Conservation (phyloP, 2,797 vertebrate genomes). For the Lepilemur ruficaudatus region DNA sequence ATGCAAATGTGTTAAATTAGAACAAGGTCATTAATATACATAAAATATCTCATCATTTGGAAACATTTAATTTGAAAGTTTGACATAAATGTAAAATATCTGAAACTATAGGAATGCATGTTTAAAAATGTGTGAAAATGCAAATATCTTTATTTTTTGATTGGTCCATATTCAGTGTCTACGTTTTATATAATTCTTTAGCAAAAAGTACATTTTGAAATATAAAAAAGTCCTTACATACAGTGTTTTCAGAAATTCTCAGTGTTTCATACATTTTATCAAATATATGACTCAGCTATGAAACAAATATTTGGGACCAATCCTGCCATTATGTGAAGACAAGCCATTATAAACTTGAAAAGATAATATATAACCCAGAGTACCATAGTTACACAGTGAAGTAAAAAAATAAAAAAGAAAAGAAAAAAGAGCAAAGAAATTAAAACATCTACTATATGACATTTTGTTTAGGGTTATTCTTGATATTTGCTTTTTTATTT, state of each 20-base stretch:
- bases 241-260: background rate
- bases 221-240: background rate
- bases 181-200: background rate
- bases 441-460: background rate
- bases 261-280: background rate
- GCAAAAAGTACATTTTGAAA: background rate
- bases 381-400: background rate
- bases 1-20: background rate
- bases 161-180: background rate
- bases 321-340: background rate
- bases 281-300: background rate
- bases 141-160: background rate
- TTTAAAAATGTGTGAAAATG: background rate
- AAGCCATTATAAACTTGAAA: background rate
- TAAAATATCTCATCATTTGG: background rate
- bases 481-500: background rate
- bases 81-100: background rate
- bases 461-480: background rate
- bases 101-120: background rate
- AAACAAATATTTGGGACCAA: background rate
- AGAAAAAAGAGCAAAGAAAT: background rate
- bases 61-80: constrained; percentile 5
- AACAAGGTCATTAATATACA: background rate
- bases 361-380: background rate
- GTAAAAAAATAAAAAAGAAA: background rate